Percentiles rank a stretch among this genome's conserved stretches.
Conservation (phyloP, 2,113 vertebrate species). For the Laticauda laticaudata region DNA sequence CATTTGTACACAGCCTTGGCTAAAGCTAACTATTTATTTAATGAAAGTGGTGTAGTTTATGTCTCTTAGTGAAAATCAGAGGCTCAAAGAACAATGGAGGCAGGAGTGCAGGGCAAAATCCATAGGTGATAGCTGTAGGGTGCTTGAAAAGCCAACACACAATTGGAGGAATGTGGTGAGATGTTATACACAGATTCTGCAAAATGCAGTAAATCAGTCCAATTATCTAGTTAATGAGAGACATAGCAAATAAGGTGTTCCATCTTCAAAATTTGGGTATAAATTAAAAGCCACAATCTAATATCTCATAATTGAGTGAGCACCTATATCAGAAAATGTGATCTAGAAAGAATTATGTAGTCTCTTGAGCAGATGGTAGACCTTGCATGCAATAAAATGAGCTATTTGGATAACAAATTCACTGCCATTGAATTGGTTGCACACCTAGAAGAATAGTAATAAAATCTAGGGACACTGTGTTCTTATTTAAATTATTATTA, state of each 20-base stretch:
- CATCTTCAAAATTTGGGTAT: neutral
- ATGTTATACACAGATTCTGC: neutral
- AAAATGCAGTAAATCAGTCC: neutral
- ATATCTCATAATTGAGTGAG: neutral
- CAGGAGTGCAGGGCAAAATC: neutral
- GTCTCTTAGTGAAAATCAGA: neutral
- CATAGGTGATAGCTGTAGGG: neutral
- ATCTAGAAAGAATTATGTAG: neutral
- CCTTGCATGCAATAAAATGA: neutral
- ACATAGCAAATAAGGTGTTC: neutral
- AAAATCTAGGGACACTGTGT: neutral
- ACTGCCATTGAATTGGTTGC: neutral
- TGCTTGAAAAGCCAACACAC: neutral
- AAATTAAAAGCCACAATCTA: neutral
- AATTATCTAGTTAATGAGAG: neutral
- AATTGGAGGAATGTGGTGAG: neutral
- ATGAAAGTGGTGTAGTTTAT: neutral
- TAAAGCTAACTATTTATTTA: neutral
- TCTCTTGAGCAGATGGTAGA: neutral
- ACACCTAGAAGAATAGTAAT: neutral
- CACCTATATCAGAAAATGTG: neutral
- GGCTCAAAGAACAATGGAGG: neutral
- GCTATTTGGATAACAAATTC: neutral
- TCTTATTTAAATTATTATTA: neutral
- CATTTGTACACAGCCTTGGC: neutral